These are phyloP conservation scores for Dryoscopus gambensis DNA, from an alignment of 2,113 vertebrate species.

Conservation along the genomic window DNA sequence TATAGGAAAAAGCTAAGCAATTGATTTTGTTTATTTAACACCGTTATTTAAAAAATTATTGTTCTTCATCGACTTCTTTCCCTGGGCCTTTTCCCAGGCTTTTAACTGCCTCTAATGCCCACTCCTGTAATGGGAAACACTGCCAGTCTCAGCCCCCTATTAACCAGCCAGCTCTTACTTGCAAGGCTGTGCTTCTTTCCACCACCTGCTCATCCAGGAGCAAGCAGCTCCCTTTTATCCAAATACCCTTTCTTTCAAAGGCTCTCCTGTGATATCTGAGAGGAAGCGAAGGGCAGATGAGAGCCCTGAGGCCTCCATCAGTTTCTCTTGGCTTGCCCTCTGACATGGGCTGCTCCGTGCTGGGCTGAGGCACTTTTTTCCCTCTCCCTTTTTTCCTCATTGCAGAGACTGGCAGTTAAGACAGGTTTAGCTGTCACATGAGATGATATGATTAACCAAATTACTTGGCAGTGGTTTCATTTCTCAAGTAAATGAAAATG, in stretches of 20 bases:
- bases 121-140: background rate
- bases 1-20: background rate
- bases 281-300: background rate
- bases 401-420: background rate
- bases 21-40: background rate
- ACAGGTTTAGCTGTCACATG: background rate
- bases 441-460: background rate
- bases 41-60: fast-evolving
- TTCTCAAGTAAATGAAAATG: slow-evolving; percentile 29
- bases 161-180: background rate
- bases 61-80: background rate
- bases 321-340: background rate
- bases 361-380: background rate
- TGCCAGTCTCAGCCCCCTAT: background rate
- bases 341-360: fast-evolving
- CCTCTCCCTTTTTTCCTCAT: background rate
- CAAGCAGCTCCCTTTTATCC: background rate
- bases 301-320: background rate
- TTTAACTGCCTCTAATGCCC: background rate
- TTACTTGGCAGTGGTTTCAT: background rate
- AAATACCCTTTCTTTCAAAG: background rate
- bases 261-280: background rate
- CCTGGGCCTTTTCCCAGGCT: background rate
- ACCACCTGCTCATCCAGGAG: background rate
- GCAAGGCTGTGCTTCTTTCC: background rate